These are phyloP conservation scores for Panulirus ornatus DNA, from an alignment of 1,140 invertebrate species.

Conservation along the genomic window DNA sequence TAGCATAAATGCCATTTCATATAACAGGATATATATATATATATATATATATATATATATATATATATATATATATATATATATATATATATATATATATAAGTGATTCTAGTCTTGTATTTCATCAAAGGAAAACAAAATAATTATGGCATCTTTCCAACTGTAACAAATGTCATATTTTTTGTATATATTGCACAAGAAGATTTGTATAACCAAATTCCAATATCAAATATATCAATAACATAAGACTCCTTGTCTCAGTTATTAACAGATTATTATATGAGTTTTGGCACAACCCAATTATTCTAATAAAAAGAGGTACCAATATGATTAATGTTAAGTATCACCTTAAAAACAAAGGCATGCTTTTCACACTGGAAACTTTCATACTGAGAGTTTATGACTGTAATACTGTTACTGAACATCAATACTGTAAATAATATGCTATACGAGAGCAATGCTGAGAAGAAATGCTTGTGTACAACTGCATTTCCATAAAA, in stretches of 20 bases:
- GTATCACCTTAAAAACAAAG: too few relatives aligned
- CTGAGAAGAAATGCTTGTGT: neutral
- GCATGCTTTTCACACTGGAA: too few relatives aligned
- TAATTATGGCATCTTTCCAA: neutral
- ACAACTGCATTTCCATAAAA: neutral
- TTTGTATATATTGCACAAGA: neutral
- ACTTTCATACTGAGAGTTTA: too few relatives aligned
- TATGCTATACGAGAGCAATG: neutral
- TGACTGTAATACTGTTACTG: neutral
- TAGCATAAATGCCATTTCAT: neutral
- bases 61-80: too few relatives aligned
- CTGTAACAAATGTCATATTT: neutral
- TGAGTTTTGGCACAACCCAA: neutral
- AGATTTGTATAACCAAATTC: neutral
- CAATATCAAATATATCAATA: neutral
- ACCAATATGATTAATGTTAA: neutral
- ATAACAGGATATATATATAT: slow-evolving; percentile 5
- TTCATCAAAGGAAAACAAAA: neutral
- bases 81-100: too few relatives aligned
- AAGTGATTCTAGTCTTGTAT: neutral
- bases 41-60: too few relatives aligned
- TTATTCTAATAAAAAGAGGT: neutral
- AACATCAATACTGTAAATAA: neutral
- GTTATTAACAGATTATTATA: neutral
- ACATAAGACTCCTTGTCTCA: neutral